These are phyloP conservation scores for Dascyllus trimaculatus DNA, from an alignment of 2,113 vertebrate genomes.

Conservation along the genomic window DNA sequence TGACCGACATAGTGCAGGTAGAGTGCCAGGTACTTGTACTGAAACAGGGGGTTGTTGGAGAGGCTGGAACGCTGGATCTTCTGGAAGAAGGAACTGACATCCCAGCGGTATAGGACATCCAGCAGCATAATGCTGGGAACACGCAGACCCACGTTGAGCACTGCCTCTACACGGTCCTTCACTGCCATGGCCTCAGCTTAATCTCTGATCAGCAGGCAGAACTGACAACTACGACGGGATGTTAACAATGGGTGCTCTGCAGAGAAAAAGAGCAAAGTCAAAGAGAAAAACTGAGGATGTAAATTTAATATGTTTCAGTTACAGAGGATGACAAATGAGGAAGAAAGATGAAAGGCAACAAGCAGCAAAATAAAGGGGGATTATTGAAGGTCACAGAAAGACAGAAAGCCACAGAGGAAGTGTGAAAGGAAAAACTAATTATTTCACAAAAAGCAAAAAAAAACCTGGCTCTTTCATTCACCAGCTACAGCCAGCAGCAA, in stretches of 20 bases:
- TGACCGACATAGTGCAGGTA: conserved; percentile 99
- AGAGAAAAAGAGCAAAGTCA: not conserved
- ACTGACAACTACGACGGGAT: conserved; percentile 63
- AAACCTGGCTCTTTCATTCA: not conserved
- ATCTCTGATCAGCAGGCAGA: conserved; percentile 71
- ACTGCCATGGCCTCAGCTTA: conserved; percentile 89
- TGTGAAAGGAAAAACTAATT: not conserved
- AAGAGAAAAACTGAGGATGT: not conserved
- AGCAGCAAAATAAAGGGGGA: not conserved
- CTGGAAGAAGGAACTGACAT: conserved; percentile 99
- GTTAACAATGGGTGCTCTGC: conserved; percentile 52
- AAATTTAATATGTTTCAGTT: not conserved
- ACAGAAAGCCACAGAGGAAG: conserved; percentile 5
- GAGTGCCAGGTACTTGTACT: conserved; percentile 98
- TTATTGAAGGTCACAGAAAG: conserved; percentile 22
- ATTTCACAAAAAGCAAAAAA: not conserved
- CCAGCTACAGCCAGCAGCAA: not conserved
- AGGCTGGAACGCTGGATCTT: conserved; percentile 99
- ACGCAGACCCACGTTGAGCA: conserved; percentile 97
- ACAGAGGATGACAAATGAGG: not conserved
- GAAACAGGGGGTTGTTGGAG: conserved; percentile 96
- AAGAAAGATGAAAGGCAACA: not conserved
- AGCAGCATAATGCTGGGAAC: conserved; percentile 99
- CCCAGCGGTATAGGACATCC: conserved; percentile 98
- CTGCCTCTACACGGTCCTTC: conserved; percentile 94